Conservation (phyloP, 92 coral and sea anemone genomes). For the Phenganax subtilis region DNA sequence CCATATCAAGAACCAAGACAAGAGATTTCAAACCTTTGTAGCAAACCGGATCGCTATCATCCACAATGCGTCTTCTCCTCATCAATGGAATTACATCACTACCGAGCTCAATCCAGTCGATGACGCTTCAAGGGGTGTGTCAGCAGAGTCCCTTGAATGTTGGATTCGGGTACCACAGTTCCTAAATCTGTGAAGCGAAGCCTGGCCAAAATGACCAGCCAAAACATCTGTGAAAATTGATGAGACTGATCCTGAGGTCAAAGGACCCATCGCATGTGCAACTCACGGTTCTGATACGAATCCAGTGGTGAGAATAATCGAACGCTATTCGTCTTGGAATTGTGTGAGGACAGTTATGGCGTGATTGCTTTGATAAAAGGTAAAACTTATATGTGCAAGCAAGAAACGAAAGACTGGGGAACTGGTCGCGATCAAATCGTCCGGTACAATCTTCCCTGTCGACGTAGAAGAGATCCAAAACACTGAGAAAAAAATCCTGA, state of each 20-base stretch:
- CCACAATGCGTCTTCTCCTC: neutral
- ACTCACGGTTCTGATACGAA: neutral
- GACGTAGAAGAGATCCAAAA: neutral
- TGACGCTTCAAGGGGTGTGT: constrained; percentile 23
- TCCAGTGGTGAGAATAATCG: neutral
- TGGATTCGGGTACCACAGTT: constrained; percentile 25
- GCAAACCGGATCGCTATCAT: neutral
- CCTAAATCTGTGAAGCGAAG: neutral
- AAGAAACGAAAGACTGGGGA: neutral
- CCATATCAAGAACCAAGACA: neutral
- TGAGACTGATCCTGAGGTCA: constrained; percentile 14
- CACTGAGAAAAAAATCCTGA: neutral
- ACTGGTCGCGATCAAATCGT: neutral
- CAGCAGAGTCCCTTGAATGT: neutral
- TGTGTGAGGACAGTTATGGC: neutral
- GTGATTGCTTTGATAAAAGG: neutral
- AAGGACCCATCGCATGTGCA: neutral
- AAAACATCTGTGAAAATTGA: neutral
- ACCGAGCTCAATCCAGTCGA: constrained; percentile 30
- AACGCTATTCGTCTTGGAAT: neutral
- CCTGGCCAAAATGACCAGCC: constrained; percentile 26
- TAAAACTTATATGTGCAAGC: neutral
- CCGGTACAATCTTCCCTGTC: neutral
- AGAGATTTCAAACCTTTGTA: neutral
- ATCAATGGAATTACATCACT: constrained; percentile 22